Conservation (phyloP, 2,888 invertebrate species). For the Eulithis testata region DNA sequence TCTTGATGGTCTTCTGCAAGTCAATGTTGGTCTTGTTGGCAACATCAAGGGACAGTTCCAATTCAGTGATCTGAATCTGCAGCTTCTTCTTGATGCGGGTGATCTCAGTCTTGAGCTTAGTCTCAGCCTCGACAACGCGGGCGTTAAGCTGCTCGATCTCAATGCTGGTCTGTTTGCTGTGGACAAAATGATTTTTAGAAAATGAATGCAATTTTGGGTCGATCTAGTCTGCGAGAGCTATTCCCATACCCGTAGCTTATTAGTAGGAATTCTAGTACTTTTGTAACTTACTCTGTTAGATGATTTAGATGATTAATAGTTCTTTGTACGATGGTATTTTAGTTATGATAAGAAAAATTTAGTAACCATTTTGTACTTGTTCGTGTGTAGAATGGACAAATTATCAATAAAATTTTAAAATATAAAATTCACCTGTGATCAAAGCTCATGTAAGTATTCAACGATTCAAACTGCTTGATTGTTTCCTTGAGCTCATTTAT, state of each 20-base stretch:
- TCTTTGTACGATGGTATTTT: too few species aligned
- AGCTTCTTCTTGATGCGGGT: constrained; percentile 99
- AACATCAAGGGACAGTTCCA: constrained; percentile 98
- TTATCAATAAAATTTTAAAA: not conserved
- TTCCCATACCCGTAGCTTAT: too few species aligned
- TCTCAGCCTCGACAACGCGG: constrained; percentile 98
- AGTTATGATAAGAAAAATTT: too few species aligned
- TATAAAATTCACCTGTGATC: constrained; percentile 86
- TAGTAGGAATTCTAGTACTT: too few species aligned
- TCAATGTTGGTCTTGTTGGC: constrained; percentile 99
- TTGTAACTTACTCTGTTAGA: too few species aligned
- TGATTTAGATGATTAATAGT: too few species aligned
- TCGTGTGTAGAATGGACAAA: not conserved
- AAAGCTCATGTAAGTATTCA: constrained; percentile 84
- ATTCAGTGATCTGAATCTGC: constrained; percentile 98
- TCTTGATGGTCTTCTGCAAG: constrained; percentile 98
- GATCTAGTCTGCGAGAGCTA: too few species aligned
- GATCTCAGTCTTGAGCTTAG: constrained; percentile 97
- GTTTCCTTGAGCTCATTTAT: constrained; percentile 86
- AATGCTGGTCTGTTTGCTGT: constrained; percentile 98
- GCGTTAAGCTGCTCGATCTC: constrained; percentile 98
- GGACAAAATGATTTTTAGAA: constrained; percentile 13
- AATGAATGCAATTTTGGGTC: not conserved
- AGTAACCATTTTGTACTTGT: too few species aligned
- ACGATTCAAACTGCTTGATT: constrained; percentile 86